These are phyloP conservation scores for Neotoma lepida DNA, from an alignment of 2,113 vertebrate species.

Conservation along the genomic window DNA sequence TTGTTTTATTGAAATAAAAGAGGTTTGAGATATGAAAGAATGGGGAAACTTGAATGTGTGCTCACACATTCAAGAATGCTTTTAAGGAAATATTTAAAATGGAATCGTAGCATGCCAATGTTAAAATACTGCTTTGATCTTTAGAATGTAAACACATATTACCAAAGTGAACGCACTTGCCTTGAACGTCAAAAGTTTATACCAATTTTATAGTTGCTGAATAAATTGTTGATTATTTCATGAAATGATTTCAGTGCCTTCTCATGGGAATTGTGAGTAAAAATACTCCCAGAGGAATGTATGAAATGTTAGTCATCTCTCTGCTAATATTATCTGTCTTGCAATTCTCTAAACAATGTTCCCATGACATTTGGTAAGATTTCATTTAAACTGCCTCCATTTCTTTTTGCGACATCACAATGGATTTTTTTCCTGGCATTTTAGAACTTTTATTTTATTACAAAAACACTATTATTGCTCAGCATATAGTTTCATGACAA, in stretches of 20 bases:
- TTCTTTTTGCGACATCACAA: slow-evolving; percentile 27
- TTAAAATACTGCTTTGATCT: slow-evolving; percentile 21
- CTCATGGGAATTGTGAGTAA: slow-evolving; percentile 50
- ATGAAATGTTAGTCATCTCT: slow-evolving; percentile 55
- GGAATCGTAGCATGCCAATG: not conserved
- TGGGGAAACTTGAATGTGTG: not conserved
- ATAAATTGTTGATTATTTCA: slow-evolving; percentile 62
- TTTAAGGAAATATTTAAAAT: slow-evolving; percentile 33
- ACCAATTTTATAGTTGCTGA: slow-evolving; percentile 28
- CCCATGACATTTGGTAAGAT: slow-evolving; percentile 55
- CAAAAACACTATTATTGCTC: not conserved
- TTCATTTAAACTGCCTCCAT: slow-evolving; percentile 47
- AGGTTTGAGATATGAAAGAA: not conserved
- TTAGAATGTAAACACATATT: slow-evolving; percentile 27
- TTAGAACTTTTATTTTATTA: not conserved
- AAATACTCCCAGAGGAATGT: slow-evolving; percentile 63
- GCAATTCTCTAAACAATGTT: slow-evolving; percentile 55
- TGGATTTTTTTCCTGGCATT: slow-evolving; percentile 4
- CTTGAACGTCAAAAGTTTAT: slow-evolving; percentile 39
- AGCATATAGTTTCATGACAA: not conserved
- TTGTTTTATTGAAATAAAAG: not conserved
- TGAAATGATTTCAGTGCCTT: slow-evolving; percentile 19
- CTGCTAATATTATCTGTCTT: slow-evolving; percentile 59
- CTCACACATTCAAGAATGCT: not conserved
- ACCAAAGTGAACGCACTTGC: slow-evolving; percentile 23